phyloP scores from a whole-genome alignment of 2,113 vertebrate species.

The Procavia capensis region DNA sequence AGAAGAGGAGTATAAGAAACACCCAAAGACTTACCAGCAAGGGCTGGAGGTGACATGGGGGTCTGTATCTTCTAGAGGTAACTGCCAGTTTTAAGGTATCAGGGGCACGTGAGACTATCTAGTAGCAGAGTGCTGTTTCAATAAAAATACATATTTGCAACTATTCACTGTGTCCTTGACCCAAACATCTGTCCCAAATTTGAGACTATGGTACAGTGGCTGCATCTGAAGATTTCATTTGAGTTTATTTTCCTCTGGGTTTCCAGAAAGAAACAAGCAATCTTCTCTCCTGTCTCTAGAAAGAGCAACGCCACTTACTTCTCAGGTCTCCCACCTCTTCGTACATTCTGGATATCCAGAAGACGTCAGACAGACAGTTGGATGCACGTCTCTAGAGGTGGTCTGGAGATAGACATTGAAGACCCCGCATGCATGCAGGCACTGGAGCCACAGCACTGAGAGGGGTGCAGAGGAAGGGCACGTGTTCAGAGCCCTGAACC shows the following conservation, averaged over 20 bases:
- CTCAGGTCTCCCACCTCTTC: neutral
- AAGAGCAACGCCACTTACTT: neutral
- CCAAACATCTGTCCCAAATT: neutral
- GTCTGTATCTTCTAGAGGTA: neutral
- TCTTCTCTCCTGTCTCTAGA: neutral
- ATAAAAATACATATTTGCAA: neutral
- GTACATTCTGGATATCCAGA: neutral
- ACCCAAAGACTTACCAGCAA: neutral
- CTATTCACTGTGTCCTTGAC: neutral
- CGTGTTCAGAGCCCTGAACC: no score
- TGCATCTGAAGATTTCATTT: neutral
- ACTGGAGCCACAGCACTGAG: neutral
- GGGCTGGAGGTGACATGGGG: neutral
- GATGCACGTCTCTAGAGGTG: neutral
- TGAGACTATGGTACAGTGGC: neutral
- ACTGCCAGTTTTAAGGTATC: neutral
- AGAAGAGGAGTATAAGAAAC: neutral
- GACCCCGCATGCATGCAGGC: neutral
- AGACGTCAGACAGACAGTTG: neutral
- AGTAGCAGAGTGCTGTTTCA: neutral
- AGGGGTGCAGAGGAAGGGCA: neutral
- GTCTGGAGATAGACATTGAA: neutral
- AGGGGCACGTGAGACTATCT: neutral
- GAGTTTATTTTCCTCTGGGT: neutral
- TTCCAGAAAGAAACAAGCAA: slow-evolving; percentile 1